These are phyloP conservation scores for Ceratotherium simum DNA, from an alignment of 2,113 vertebrate species.

Conservation along the genomic window DNA sequence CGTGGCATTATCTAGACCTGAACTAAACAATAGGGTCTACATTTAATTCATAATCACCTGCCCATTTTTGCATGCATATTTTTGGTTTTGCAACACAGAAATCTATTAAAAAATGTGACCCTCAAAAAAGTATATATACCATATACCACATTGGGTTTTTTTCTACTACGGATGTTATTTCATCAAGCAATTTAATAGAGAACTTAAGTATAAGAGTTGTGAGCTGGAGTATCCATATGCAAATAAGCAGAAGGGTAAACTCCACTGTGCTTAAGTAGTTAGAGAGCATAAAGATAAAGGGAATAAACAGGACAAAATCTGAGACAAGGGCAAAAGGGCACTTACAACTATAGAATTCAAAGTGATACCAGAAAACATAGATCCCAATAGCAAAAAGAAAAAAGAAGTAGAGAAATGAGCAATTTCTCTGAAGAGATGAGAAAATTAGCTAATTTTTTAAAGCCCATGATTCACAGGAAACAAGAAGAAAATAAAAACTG, in stretches of 20 bases:
- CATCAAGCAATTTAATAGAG: background rate
- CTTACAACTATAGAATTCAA: background rate
- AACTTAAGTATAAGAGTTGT: background rate
- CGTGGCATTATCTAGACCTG: background rate
- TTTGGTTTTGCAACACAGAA: constrained; percentile 30
- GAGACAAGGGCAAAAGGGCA: accelerated
- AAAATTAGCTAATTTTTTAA: constrained; percentile 48
- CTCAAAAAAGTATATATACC: background rate
- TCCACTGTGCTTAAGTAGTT: background rate
- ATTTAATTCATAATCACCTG: background rate
- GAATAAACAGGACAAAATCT: background rate
- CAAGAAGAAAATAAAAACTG: constrained; percentile 28
- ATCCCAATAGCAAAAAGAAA: background rate
- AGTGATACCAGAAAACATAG: background rate
- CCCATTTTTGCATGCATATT: background rate
- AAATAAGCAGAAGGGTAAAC: background rate
- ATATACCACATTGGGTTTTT: background rate
- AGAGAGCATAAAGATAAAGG: background rate
- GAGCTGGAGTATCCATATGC: background rate
- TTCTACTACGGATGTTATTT: background rate
- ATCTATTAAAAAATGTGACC: background rate
- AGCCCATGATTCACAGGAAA: constrained; percentile 28
- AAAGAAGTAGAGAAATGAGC: background rate
- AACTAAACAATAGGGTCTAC: background rate
- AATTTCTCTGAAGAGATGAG: background rate